A percentile compares a stretch with the other conserved stretches of the same genome.
phyloP scores from a whole-genome alignment of 1,140 invertebrate species.

The Magallana ariakensis region DNA sequence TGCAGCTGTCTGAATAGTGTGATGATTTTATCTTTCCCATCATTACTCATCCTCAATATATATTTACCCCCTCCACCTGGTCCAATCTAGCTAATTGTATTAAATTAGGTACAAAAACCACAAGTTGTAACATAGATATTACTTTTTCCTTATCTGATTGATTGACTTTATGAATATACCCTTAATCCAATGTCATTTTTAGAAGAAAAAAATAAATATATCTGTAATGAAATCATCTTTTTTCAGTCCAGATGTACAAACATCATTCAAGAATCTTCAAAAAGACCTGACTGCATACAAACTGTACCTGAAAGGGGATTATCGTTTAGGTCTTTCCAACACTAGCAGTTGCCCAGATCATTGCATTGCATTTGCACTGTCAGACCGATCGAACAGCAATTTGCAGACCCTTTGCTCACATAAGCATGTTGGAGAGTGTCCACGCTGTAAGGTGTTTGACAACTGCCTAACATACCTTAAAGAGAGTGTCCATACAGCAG shows the following conservation, averaged over 20 bases:
- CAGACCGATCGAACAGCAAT: background rate
- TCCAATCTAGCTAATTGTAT: no score
- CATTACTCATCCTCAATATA: no score
- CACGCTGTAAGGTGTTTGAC: background rate
- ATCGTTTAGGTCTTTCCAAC: background rate
- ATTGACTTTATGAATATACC: no score
- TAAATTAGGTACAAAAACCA: no score
- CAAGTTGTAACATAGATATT: no score
- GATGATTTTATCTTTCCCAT: no score
- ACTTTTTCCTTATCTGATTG: no score
- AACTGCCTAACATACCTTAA: background rate
- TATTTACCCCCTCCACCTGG: no score
- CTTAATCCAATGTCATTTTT: no score
- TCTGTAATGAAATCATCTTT: background rate
- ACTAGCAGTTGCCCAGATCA: background rate
- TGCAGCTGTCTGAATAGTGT: no score
- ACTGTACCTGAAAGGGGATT: conserved; percentile 39
- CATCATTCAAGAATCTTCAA: background rate
- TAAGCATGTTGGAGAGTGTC: background rate
- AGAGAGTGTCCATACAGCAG: no score
- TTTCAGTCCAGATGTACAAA: background rate
- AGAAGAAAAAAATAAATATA: no score
- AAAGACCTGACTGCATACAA: background rate
- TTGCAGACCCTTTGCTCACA: background rate
- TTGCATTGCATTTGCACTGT: background rate